phyloP scores from a whole-genome alignment of 2,888 invertebrate genomes.

The Arrhopalites spinosus region DNA sequence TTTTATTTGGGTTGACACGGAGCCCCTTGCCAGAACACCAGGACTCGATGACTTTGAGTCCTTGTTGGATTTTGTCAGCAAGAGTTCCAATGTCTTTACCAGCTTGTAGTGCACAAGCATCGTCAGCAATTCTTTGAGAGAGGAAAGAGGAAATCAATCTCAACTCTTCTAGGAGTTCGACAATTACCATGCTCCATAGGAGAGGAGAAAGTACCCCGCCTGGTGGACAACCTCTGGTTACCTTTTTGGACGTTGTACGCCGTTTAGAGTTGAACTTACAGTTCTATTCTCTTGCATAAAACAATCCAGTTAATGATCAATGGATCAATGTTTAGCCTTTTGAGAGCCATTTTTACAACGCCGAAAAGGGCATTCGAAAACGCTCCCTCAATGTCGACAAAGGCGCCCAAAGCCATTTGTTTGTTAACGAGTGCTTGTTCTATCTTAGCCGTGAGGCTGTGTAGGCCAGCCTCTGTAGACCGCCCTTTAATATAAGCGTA shows the following conservation, averaged over 20 bases:
- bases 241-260: not conserved
- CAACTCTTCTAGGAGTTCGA: slow-evolving; percentile 50
- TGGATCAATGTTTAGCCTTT: slow-evolving; percentile 2
- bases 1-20: not conserved
- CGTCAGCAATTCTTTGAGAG: slow-evolving; percentile 44
- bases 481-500: slow-evolving; percentile 39
- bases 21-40: not conserved
- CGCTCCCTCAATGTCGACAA: slow-evolving; percentile 56
- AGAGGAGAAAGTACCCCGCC: slow-evolving; percentile 57
- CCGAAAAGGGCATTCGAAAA: slow-evolving; percentile 50
- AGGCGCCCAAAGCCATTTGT: slow-evolving; percentile 43
- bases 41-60: not conserved
- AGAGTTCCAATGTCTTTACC: slow-evolving; percentile 13
- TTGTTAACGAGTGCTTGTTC: slow-evolving; percentile 20
- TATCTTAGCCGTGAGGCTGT: slow-evolving; percentile 19
- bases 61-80: not conserved
- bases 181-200: slow-evolving; percentile 56
- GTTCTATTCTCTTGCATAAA: slow-evolving; percentile 31
- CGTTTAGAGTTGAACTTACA: not conserved
- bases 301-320: slow-evolving; percentile 29
- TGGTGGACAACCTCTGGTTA: slow-evolving; percentile 56
- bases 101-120: slow-evolving; percentile 12
- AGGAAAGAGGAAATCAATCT: not conserved
- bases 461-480: slow-evolving; percentile 36
- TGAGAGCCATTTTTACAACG: slow-evolving; percentile 37